Evolutionary conservation across 2,797 vertebrate genomes (phyloP), one percentile per base, ranked within the genome.

Genomic region (Margarornis squamiger): DNA sequence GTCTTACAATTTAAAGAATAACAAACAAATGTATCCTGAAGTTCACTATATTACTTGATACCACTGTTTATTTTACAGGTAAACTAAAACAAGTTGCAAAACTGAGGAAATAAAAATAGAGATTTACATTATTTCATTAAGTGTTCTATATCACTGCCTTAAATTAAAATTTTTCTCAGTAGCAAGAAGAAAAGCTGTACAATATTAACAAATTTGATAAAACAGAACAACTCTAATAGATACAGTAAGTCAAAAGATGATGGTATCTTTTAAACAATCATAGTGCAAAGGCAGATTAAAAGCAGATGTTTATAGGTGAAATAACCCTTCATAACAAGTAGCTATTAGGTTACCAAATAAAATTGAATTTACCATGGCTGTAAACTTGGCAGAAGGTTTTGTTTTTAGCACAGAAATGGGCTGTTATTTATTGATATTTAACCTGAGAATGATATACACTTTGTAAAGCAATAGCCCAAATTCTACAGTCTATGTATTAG

Each of bases 371-470:
- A 93, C 72, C 71, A 52, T 90, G 86, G 43, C 51, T 93, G 38
- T 91, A 93, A 96, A 96, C 41, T 76, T 78, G 38, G 57, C 68
- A 92, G 38, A 92, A 81, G 29, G 12, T 34, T 8, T 15, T 46
- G 62, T 45, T 76, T 59, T 83, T 74, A 59, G 39, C 57, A 83
- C 43, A 68, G 36, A 78, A 85, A 86, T 45, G 43, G 74, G 65
- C 88, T 65, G 45, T 63, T 94, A 61, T 96, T 96, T 96, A 96
- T 63, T 96, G 77, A 92, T 81, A 59, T 65, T 94, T 95, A 97
- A 72, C 18, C 71, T 87, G 48, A 81, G 58, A 90, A 94, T 84
- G 59, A 83, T 75, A 13, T 12, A 74, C 55, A 83, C 72, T 93
- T 93, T 77, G 22, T 87, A 84, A 80, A 81, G 24, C 41, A 91